phyloP scores from a whole-genome alignment of 2,113 vertebrate genomes.

The Oceanodroma tethys region DNA sequence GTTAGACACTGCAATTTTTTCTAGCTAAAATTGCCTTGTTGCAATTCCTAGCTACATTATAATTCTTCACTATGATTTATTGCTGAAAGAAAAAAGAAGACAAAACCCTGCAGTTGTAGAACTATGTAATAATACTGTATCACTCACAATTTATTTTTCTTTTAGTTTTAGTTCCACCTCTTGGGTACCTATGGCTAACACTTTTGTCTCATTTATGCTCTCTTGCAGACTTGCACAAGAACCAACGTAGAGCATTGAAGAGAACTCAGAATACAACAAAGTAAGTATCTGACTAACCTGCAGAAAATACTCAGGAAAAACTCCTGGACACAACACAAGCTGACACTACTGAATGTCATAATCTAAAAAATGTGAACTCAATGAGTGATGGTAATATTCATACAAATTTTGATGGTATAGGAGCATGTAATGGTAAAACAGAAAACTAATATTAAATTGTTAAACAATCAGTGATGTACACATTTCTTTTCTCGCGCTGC shows the following conservation, averaged over 20 bases:
- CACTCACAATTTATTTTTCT: neutral
- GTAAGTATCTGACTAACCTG: neutral
- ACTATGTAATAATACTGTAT: neutral
- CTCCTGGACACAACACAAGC: neutral
- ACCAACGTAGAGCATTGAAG: neutral
- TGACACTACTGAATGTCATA: neutral
- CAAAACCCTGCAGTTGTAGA: neutral
- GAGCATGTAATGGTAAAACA: neutral
- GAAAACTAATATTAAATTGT: neutral
- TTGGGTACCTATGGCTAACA: neutral
- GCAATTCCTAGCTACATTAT: neutral
- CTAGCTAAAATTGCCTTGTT: neutral
- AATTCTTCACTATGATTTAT: neutral
- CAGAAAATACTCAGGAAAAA: slow-evolving; percentile 15
- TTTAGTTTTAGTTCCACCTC: neutral
- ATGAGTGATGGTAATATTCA: neutral
- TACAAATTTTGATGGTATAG: neutral
- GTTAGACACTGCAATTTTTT: neutral
- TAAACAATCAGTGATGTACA: neutral
- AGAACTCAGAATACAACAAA: slow-evolving; percentile 25
- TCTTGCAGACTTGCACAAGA: slow-evolving; percentile 9
- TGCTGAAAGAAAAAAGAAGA: neutral
- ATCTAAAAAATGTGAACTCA: neutral
- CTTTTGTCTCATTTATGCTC: neutral
- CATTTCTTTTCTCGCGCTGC: neutral